Base-by-base conservation (phyloP, 2,888 invertebrate genomes). In the Augochlorella aurata region DNA sequence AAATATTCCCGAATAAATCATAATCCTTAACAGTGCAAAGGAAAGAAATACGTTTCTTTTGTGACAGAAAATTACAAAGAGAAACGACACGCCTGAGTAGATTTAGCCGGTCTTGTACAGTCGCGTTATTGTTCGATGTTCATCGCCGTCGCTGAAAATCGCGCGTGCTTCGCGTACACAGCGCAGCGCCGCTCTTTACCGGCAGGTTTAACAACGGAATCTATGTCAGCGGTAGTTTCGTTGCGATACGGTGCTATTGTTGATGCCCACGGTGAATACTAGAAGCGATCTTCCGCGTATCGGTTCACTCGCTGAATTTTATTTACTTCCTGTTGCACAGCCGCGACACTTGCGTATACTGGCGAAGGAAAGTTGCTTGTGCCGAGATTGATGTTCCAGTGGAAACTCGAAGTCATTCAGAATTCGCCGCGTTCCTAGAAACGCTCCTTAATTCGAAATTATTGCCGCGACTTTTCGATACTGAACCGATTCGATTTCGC, bases 331-430 rank as follows among this genome's bases (percentile, higher is more conserved):
- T 76, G 29, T 8, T 8, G 54, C 49, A n/a, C 44, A 65, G 75
- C 69, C 80, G 54, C 65, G 21, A 44, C 50, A 74, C 77, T 80
- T 70, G 58, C 74, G 38, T 38, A 38, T 38, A 73, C 45, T 49
- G 29, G 69, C 68, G 50, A 71, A 87, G 78, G 86, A 87, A 87
- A 87, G 87, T 86, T 80, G 74, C 65, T 49, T 68, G 45, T 10
- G 38, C 70, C 50, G 68, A 70, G 61, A 29, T 10, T 58, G 63
- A 82, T 74, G 71, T 70, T 76, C 77, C 67, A 76, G 88, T 85
- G 87, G 87, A 87, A 87, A 86, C 79, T 69, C 12, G 12, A 44
- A 65, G 47, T 52, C 65, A 21, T 54, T 54, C 21, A 10, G 10
- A 9, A 9, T 54, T 21, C 3, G 2, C 10, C 21, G 21, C 10